Base-by-base conservation (phyloP, 2,888 invertebrate genomes). In the Drosophila koepferae region DNA sequence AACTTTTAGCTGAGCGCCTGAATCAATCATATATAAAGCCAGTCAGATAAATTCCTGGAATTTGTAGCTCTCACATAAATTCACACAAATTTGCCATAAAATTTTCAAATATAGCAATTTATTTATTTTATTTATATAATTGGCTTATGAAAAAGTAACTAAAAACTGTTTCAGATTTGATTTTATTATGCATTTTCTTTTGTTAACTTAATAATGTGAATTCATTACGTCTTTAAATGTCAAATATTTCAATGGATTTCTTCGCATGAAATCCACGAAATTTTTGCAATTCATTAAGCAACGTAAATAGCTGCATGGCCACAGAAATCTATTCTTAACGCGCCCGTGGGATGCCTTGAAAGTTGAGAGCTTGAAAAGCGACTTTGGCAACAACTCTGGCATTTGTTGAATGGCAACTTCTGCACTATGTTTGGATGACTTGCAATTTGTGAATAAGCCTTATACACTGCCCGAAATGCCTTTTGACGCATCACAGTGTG, bases 391-490 rank as follows among this genome's bases (percentile, higher is more conserved):
- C 3, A 16, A 8, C 16, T n/a, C 58, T 28, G 8, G 48, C 49
- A 49, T 63, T 60, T 53, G 23, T 14, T 54, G 60, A 63, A 55
- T 53, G 20, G 53, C 34, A 38, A 53, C 18, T 59, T 28, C 28
- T 49, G 38, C 20, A 49, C 51, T 65, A n/a, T 28, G n/a, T 59
- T 38, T 3, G 23, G 46, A 34, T 64, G 65, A 63, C 66, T 63
- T 70, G 65, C 65, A 59, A 38, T 65, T 63, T 53, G 46, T 16
- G 43, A 72, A 63, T 64, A 64, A 62, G 49, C 68, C n/a, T 28
- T 43, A 54, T 41, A 36, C 40, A 51, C 46, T n/a, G 4, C 20
- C 34, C 34, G 63, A 18, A 28, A 60, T 34, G 44, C 58, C 36
- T 44, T 58, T 58, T 44, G 58, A 44, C 16, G 58, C 34, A 56